Conservation (phyloP, 2,113 vertebrate species). For the Mystacornis crossleyi region DNA sequence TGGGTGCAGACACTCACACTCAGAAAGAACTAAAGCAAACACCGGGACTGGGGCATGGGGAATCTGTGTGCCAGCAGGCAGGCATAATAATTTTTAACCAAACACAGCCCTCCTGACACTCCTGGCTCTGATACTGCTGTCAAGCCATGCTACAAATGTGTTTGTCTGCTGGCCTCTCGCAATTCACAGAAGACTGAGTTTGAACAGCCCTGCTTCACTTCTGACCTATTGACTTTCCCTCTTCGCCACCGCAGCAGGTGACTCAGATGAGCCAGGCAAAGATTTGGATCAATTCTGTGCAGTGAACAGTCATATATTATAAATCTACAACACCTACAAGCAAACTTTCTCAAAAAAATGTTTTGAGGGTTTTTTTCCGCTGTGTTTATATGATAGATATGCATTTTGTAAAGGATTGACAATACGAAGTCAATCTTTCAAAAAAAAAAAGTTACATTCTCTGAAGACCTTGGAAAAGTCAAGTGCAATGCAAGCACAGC, state of each 20-base stretch:
- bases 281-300: constrained; percentile 9
- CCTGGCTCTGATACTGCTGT: neutral
- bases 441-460: neutral
- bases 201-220: neutral
- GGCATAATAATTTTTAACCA: constrained; percentile 53
- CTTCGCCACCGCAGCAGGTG: neutral
- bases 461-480: neutral
- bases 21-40: neutral
- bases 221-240: constrained; percentile 16
- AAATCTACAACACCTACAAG: neutral
- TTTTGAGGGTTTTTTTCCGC: accelerated
- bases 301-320: neutral
- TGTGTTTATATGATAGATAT: neutral
- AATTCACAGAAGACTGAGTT: neutral
- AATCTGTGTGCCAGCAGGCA: constrained; percentile 5
- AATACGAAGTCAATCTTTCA: neutral
- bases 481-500: neutral
- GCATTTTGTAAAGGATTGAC: neutral
- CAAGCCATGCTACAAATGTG: neutral
- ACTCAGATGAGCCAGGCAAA: neutral
- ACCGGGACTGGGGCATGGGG: neutral
- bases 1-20: neutral
- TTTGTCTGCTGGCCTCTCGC: neutral
- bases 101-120: constrained; percentile 1
- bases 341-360: neutral